Percentiles rank a stretch among this genome's conserved stretches.
Conservation (phyloP, 2,113 vertebrate species). For the Ellobius talpinus region DNA sequence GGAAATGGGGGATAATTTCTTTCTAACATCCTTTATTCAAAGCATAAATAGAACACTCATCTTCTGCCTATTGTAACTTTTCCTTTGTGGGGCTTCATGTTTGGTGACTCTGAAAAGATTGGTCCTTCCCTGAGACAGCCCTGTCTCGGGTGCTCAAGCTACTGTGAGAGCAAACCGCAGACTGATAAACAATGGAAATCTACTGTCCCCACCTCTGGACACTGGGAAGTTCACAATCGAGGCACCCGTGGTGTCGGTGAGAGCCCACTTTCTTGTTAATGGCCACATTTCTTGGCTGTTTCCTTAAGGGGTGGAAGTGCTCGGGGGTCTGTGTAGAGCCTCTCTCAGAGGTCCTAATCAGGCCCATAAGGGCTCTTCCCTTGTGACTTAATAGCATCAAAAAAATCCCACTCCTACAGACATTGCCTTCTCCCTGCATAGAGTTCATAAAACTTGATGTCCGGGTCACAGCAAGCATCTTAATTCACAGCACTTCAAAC, state of each 20-base stretch:
- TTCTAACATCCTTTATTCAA: slow-evolving; percentile 44
- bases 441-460: not conserved
- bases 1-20: slow-evolving; percentile 36
- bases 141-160: not conserved
- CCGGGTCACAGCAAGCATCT: not conserved
- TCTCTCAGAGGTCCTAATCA: not conserved
- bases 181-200: not conserved
- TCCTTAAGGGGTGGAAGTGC: not conserved
- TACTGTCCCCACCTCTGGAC: not conserved
- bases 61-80: not conserved
- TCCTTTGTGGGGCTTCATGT: not conserved
- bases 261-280: not conserved
- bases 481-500: not conserved
- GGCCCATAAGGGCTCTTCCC: not conserved
- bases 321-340: no score
- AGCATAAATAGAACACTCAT: not conserved
- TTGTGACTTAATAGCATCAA: not conserved
- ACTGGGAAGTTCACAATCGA: no score
- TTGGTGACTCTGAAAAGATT: not conserved
- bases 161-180: no score
- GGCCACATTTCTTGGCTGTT: not conserved
- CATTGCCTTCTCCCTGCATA: not conserved
- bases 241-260: not conserved
- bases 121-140: not conserved
- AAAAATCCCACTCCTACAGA: not conserved